phyloP scores from a whole-genome alignment of 2,888 invertebrate genomes.

The Limnephilus rhombicus region DNA sequence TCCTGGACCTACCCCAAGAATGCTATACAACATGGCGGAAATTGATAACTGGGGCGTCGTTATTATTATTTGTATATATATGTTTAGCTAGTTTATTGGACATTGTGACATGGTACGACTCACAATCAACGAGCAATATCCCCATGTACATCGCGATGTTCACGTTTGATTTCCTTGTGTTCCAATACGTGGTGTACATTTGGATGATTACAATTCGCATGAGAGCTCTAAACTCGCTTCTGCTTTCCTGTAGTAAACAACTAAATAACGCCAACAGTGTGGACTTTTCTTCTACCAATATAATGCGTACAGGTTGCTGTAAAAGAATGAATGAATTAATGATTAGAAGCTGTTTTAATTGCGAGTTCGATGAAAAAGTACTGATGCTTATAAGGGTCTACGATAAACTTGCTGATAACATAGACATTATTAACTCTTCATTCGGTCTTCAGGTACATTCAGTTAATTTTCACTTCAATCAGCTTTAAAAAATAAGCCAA shows the following conservation, averaged over 20 bases:
- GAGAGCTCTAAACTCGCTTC: neutral
- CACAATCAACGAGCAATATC: neutral
- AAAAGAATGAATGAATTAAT: neutral
- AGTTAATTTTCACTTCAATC: neutral
- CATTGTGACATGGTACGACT: neutral
- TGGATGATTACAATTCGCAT: neutral
- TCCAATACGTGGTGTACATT: neutral
- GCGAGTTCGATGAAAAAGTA: neutral
- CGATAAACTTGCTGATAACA: constrained; percentile 18
- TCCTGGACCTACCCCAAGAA: neutral
- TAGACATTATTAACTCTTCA: neutral
- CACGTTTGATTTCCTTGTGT: neutral
- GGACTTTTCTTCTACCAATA: neutral
- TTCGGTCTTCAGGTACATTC: constrained; percentile 12
- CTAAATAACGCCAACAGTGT: neutral
- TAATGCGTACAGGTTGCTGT: neutral
- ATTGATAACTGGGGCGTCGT: neutral
- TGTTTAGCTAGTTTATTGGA: neutral
- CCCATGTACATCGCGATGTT: neutral
- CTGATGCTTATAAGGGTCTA: neutral
- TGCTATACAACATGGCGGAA: neutral
- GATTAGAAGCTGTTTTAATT: neutral
- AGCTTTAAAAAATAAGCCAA: neutral
- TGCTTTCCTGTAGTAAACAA: neutral
- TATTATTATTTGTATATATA: neutral